Conservation (phyloP, 2,888 invertebrate genomes). For the Galeopsomyia nigrocyanea region DNA sequence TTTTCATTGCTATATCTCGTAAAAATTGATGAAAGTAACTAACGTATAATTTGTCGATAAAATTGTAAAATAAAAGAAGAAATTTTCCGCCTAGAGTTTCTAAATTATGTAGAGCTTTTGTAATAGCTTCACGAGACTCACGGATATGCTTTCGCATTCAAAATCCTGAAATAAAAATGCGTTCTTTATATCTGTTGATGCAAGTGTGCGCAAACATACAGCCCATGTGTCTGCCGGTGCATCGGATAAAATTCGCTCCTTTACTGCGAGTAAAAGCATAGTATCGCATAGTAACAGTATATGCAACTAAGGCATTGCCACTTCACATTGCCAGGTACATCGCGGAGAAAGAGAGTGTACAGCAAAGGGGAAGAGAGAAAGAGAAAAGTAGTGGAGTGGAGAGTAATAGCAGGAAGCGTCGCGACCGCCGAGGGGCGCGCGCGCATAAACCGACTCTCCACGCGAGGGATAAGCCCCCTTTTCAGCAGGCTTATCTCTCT, state of each 20-base stretch:
- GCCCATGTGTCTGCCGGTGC: constrained; percentile 1
- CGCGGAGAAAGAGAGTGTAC: constrained; percentile 11
- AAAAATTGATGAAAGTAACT: no score
- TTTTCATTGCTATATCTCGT: no score
- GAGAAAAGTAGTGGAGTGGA: background rate
- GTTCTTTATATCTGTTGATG: background rate
- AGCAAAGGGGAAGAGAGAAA: constrained; percentile 1
- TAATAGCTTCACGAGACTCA: no score
- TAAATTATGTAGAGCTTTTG: no score
- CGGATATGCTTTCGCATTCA: no score
- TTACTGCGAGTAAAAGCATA: constrained; percentile 19
- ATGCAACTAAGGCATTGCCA: constrained; percentile 23
- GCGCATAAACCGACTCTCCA: constrained; percentile 38
- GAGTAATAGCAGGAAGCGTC: constrained; percentile 6
- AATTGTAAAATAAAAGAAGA: no score
- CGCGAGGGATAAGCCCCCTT: constrained; percentile 40
- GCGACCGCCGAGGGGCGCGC: constrained; percentile 24
- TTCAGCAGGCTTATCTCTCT: constrained; percentile 35
- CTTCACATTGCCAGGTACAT: constrained; percentile 16
- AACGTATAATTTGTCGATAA: no score
- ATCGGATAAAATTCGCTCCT: background rate
- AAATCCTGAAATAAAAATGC: background rate
- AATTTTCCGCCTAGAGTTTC: no score
- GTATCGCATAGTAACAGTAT: constrained; percentile 5
- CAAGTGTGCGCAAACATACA: background rate